Evolutionary conservation across 2,113 vertebrate species (phyloP), one percentile per base, ranked within the genome.

Genomic region (Microtus montanus): DNA sequence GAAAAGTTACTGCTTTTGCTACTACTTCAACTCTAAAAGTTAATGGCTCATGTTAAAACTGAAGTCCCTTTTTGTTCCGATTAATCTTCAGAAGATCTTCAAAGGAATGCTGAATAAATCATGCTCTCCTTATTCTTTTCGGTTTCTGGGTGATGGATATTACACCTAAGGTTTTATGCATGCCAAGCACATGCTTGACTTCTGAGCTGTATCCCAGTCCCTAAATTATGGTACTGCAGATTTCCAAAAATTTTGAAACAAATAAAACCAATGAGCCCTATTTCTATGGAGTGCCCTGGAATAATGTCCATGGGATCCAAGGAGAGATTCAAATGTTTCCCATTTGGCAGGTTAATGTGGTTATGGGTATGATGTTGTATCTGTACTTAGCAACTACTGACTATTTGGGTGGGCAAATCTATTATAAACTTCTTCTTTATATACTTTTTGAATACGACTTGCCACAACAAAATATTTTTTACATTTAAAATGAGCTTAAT

Each of bases 41-140:
- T 77, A 80, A 91, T 41, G 47, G 38, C 49, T 82, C 82, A 49
- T 78, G 82, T 94, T 71, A 94, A 97, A 96, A 75, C 11, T 11
- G 12, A 88, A 83, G 12, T 90, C n/a, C n/a, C 8, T 15, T 68
- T 66, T 84, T 84, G 41, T 28, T 41, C 24, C 41, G 63, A 91
- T 66, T 63, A 84, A 77, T 94, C 22, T 14, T 58, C 83, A 22
- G 63, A 87, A 80, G 38, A 28, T 80, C 22, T 24, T 86, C 82
- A 66, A 35, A 35, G 58, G 35, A 88, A 73, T 82, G 41, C 22
- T 68, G 52, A 74, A 94, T 79, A 70, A 91, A 93, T 83, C 44
- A 63, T 26, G 19, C 2, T 28, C 61, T 64, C 24, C 49, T 33
- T 70, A 14, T 7, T 30, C 10, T 17, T 22, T 24, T 44, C 13